Conservation (phyloP, 1,140 invertebrate species). For the Mya arenaria region DNA sequence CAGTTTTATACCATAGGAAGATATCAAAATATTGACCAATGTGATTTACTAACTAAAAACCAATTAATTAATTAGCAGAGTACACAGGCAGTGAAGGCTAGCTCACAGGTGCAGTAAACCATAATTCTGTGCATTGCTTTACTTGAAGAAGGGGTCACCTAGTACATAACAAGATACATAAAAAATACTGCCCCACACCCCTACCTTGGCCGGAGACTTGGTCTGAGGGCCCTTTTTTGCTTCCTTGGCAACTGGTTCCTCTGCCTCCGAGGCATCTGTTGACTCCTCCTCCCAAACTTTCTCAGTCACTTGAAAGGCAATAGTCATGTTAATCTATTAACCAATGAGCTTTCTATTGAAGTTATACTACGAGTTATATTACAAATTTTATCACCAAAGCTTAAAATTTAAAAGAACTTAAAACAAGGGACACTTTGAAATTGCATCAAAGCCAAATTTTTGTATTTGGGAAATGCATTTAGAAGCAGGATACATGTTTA, state of each 20-base stretch:
- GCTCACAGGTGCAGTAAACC: neutral
- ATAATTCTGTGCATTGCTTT: neutral
- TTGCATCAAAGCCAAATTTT: no score
- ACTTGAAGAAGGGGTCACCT: neutral
- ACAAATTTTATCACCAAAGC: no score
- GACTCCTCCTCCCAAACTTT: slow-evolving; percentile 75
- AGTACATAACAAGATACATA: neutral
- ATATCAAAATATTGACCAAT: neutral
- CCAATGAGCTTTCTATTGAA: no score
- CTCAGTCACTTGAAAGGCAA: slow-evolving; percentile 75
- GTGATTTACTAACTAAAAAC: neutral
- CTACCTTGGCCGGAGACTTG: slow-evolving; percentile 22
- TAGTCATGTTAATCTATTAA: no score
- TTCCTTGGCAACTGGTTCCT: slow-evolving; percentile 64
- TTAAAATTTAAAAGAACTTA: no score
- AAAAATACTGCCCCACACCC: neutral
- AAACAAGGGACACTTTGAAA: no score
- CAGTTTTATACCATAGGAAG: neutral
- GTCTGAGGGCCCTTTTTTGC: slow-evolving; percentile 31
- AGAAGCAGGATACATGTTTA: no score
- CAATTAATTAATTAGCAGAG: neutral
- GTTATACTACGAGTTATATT: no score
- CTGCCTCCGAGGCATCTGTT: slow-evolving; percentile 73
- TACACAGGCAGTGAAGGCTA: neutral
- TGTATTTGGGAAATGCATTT: no score